Base-by-base conservation (phyloP, 2,797 vertebrate genomes). In the Hapalemur alaotrensis region DNA sequence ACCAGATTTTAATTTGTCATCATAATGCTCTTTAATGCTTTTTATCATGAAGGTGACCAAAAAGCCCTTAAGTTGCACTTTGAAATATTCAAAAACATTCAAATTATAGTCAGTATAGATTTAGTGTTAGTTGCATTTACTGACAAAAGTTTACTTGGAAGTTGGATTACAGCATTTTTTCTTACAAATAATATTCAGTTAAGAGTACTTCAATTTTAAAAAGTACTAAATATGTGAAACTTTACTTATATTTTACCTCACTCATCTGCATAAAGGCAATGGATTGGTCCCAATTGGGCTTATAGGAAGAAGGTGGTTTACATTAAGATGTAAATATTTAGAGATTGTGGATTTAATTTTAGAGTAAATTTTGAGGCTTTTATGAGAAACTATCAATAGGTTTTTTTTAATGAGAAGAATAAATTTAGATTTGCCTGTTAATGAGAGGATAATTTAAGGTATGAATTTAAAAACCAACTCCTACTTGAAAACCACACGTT, bases 111-210 rank as follows among this genome's bases (percentile, higher is more conserved):
- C 73, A 92, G 10, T 70, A 59, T 54, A 69, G 22, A 54, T 73
- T 78, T 81, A n/a, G 38, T 75, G 22, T 84, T 88, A 92, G 88
- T 90, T 83, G 89, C 69, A 93, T 46, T 85, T 93, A 52, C 50
- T 54, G 48, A 81, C 67, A n/a, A 61, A 41, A 38, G 11, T 84
- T 57, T 82, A 82, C 43, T 79, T 91, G 65, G 52, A 95, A 91
- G 76, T 89, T 85, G 54, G 43, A 38, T 72, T 23, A n/a, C 41
- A 65, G 28, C 50, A 48, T 69, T 57, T 61, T 76, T 92, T 52
- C 67, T 6, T 52, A 35, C 57, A 92, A 57, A 48, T 88, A 79
- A 70, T 59, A 75, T 50, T 72, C 6, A 30, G 25, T 83, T 72
- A 57, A 57, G 2, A 84, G 3, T 79, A 63, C 28, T 35, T 89